phyloP scores from a whole-genome alignment of 2,888 invertebrate genomes.

The Choreutis nemorana region DNA sequence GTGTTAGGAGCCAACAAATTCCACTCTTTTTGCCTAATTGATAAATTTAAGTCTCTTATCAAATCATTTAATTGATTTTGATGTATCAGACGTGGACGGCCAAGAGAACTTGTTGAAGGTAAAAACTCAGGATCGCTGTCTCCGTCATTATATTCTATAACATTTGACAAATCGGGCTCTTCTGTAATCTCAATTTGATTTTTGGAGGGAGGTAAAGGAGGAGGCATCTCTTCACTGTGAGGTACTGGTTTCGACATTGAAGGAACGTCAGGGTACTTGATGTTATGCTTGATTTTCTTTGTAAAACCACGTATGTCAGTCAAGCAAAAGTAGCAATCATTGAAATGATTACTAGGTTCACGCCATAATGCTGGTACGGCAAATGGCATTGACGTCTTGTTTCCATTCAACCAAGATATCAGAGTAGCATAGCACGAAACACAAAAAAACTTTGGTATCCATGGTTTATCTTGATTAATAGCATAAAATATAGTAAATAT shows the following conservation, averaged over 20 bases:
- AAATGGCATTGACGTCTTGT: conserved; percentile 1
- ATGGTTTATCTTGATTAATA: background rate
- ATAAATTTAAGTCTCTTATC: background rate
- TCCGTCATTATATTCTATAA: background rate
- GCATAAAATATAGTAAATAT: background rate
- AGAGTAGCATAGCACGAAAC: conserved; percentile 1
- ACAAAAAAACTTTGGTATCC: background rate
- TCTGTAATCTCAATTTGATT: background rate
- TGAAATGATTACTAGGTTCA: conserved; percentile 1
- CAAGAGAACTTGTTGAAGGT: conserved; percentile 1
- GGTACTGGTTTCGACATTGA: conserved; percentile 1
- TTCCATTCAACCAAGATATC: conserved; percentile 1
- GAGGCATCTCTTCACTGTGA: background rate
- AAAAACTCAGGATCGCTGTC: background rate
- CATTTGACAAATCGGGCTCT: background rate
- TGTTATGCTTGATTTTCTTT: conserved; percentile 1
- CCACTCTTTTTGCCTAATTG: background rate
- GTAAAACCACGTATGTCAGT: conserved; percentile 1
- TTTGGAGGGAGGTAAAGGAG: background rate
- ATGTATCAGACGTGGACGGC: background rate
- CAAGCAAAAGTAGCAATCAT: conserved; percentile 5
- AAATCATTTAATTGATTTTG: conserved; percentile 1
- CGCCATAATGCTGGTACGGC: background rate
- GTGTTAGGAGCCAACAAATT: background rate
- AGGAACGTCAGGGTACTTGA: conserved; percentile 1